These are phyloP conservation scores for Sweltsa coloradensis DNA, from an alignment of 1,140 invertebrate genomes.

Conservation along the genomic window DNA sequence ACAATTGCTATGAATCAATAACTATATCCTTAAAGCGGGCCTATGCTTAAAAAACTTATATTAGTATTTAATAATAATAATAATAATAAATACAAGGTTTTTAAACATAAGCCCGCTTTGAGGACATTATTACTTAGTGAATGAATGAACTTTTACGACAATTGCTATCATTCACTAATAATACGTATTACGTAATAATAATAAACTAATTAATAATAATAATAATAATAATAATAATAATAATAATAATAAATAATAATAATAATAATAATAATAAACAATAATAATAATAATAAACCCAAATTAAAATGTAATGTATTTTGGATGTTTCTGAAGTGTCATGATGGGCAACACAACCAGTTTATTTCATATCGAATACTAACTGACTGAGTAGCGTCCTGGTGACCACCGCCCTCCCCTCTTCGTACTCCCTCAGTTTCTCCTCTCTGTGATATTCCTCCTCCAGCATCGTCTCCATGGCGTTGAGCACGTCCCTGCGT, in stretches of 20 bases:
- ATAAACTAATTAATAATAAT: background rate
- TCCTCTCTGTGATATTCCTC: constrained; percentile 43
- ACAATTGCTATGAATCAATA: too few species aligned
- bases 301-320: background rate
- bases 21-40: too few species aligned
- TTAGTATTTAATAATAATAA: too few species aligned
- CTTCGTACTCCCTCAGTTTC: constrained; percentile 42
- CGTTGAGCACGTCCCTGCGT: constrained; percentile 21
- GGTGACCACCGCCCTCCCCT: constrained; percentile 35
- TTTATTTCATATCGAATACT: constrained; percentile 9
- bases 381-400: constrained; percentile 18
- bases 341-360: constrained; percentile 1
- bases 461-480: constrained; percentile 50
- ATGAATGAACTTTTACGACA: too few species aligned
- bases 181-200: too few species aligned
- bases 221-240: background rate
- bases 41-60: too few species aligned
- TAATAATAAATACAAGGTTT: too few species aligned
- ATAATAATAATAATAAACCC: background rate
- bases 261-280: background rate
- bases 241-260: background rate
- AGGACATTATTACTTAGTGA: too few species aligned
- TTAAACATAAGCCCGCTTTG: too few species aligned
- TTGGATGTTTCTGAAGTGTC: constrained; percentile 10
- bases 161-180: too few species aligned